Evolutionary conservation across 2,113 vertebrate species (phyloP).

Genomic region (Nothocercus julius): DNA sequence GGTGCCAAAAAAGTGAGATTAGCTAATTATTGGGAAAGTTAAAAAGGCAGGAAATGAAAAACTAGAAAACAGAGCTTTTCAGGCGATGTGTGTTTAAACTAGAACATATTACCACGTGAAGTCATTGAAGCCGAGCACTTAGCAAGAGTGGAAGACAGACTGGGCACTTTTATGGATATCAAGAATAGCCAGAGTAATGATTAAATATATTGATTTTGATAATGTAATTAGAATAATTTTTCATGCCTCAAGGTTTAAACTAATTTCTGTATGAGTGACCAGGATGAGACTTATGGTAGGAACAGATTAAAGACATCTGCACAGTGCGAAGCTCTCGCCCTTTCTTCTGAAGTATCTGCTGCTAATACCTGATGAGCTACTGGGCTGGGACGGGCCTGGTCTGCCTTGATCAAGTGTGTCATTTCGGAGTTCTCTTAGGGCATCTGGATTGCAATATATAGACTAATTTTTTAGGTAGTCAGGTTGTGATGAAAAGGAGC

Average conservation of each 20-base stretch:
- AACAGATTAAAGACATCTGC: slow-evolving; percentile 10
- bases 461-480: neutral
- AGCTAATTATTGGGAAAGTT: neutral
- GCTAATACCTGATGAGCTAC: neutral
- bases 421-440: neutral
- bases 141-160: neutral
- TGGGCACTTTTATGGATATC: neutral
- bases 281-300: neutral
- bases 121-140: neutral
- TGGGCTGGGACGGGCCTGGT: neutral
- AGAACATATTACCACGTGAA: neutral
- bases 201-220: neutral
- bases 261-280: neutral
- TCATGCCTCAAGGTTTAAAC: slow-evolving; percentile 18
- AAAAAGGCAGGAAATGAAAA: neutral
- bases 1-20: neutral
- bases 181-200: neutral
- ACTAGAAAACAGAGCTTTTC: neutral
- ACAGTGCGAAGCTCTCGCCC: neutral
- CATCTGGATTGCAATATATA: neutral
- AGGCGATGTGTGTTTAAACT: neutral
- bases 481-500: neutral
- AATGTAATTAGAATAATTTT: slow-evolving; percentile 27
- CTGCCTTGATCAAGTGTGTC: neutral
- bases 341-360: neutral